A percentile compares a stretch with the other conserved stretches of the same genome.
These are phyloP conservation scores for Nomada hirtipes DNA, from an alignment of 2,888 invertebrate species.

Conservation along the genomic window DNA sequence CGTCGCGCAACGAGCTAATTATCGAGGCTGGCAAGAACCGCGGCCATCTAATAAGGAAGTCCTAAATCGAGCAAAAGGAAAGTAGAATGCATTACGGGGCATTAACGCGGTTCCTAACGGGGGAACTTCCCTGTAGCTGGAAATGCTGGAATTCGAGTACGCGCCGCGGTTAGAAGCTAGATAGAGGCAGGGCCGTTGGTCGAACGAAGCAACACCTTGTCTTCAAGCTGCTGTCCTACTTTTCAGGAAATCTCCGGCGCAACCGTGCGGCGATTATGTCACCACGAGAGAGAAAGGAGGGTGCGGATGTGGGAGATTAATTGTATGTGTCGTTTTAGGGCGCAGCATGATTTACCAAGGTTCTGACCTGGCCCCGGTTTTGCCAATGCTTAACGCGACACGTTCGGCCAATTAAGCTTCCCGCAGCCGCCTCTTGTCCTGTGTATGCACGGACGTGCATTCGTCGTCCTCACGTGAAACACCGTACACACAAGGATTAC, in stretches of 20 bases:
- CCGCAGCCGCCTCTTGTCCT: constrained; percentile 32
- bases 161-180: constrained; percentile 20
- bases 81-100: constrained; percentile 32
- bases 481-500: constrained; percentile 26
- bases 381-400: constrained; percentile 57
- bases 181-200: constrained; percentile 13
- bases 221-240: constrained; percentile 67
- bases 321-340: constrained; percentile 69
- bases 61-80: constrained; percentile 47
- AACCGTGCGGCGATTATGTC: constrained; percentile 68
- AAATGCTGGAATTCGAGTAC: constrained; percentile 34
- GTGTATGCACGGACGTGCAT: constrained; percentile 27
- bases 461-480: constrained; percentile 39
- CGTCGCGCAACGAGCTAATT: constrained; percentile 45
- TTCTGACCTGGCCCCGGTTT: constrained; percentile 54
- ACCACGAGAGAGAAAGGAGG: constrained; percentile 72
- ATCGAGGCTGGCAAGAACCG: constrained; percentile 37
- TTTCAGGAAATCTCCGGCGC: constrained; percentile 55
- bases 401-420: constrained; percentile 58
- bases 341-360: constrained; percentile 64
- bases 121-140: background rate
- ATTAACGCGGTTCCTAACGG: constrained; percentile 12
- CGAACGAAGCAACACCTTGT: constrained; percentile 30
- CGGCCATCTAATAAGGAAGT: constrained; percentile 49
- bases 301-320: constrained; percentile 77